Evolutionary conservation across 2,113 vertebrate species (phyloP).

Genomic region (Daphoenositta chrysoptera): DNA sequence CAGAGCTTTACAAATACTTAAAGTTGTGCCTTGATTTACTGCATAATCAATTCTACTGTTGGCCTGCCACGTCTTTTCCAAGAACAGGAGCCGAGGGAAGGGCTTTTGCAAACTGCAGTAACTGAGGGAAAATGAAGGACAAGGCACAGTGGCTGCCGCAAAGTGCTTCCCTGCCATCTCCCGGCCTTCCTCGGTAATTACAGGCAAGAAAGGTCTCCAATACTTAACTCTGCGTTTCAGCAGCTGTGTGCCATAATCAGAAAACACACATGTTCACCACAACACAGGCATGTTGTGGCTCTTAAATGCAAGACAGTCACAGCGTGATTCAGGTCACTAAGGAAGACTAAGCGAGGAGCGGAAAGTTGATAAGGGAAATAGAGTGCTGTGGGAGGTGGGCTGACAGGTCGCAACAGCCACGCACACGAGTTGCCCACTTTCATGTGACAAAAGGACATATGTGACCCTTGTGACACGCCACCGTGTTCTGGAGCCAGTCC

Average conservation of each 20-base stretch:
- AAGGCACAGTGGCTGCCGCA: accelerated
- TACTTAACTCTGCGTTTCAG: background rate
- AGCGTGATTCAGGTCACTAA: accelerated
- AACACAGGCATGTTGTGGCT: accelerated
- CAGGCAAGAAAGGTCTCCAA: background rate
- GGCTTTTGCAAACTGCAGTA: background rate
- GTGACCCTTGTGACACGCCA: accelerated
- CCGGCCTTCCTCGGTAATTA: background rate
- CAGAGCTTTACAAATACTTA: background rate
- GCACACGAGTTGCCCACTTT: accelerated
- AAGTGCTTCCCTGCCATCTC: background rate
- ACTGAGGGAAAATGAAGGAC: background rate
- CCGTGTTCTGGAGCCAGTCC: accelerated
- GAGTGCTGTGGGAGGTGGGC: background rate
- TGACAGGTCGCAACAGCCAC: background rate
- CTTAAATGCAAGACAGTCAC: background rate
- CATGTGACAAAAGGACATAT: accelerated
- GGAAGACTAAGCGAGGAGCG: background rate
- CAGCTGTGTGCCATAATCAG: accelerated
- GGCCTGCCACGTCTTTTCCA: background rate
- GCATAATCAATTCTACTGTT: background rate
- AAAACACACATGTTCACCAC: accelerated
- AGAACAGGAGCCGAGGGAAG: background rate
- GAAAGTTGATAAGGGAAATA: background rate
- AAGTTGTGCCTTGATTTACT: background rate